Conservation (phyloP, 2,113 vertebrate species). For the Grantiella picta region DNA sequence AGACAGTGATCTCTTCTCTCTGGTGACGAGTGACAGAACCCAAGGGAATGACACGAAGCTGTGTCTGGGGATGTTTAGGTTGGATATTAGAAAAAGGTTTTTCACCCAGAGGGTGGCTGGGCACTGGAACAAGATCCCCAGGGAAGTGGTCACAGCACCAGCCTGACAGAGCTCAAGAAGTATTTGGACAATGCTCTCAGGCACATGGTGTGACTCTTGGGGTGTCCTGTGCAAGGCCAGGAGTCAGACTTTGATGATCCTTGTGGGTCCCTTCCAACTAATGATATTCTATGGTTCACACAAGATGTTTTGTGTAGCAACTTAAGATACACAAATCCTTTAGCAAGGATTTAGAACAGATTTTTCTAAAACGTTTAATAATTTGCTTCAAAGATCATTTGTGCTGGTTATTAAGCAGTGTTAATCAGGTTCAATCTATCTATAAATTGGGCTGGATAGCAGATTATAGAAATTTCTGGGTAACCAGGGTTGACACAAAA, state of each 20-base stretch:
- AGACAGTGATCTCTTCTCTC: neutral
- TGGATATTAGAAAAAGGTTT: neutral
- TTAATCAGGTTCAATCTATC: neutral
- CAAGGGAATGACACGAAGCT: fast-evolving
- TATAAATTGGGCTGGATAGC: neutral
- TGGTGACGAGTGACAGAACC: neutral
- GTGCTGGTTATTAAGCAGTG: neutral
- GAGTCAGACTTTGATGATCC: neutral
- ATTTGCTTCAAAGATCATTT: neutral
- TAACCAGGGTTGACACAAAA: neutral
- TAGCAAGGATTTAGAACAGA: neutral
- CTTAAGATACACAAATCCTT: neutral
- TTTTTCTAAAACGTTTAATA: neutral
- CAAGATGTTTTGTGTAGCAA: neutral
- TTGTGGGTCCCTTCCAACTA: neutral
- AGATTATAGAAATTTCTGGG: neutral
- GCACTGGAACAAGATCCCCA: neutral
- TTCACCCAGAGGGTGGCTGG: fast-evolving
- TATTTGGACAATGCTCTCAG: neutral
- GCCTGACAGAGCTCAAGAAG: neutral
- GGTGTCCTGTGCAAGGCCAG: neutral
- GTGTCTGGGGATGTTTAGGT: neutral
- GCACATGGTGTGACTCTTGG: neutral
- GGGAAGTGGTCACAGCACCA: neutral
- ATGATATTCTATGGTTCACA: neutral